A percentile compares a stretch with the other conserved stretches of the same genome.
These are phyloP conservation scores for Solea solea DNA, from an alignment of 2,113 vertebrate species.

Conservation along the genomic window DNA sequence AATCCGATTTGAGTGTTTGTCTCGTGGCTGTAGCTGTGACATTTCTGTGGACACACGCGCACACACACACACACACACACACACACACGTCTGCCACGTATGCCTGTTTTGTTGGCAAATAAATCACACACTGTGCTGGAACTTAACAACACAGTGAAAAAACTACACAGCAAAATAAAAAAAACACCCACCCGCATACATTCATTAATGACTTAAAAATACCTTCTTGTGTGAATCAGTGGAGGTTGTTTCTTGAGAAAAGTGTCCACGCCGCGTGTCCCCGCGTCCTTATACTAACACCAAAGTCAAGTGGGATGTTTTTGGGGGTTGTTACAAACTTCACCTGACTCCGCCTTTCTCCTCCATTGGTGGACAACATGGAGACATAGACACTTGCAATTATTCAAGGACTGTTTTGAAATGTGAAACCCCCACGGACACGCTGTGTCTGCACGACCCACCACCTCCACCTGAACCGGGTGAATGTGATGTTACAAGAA, in stretches of 20 bases:
- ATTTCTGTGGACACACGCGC: not conserved
- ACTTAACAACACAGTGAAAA: too few species aligned
- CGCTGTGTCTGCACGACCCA: too few species aligned
- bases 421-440: constrained; percentile 20
- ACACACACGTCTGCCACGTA: constrained; percentile 65
- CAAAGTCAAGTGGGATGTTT: constrained; percentile 27
- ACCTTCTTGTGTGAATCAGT: constrained; percentile 40
- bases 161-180: too few species aligned
- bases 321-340: not conserved
- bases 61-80: not conserved
- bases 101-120: constrained; percentile 26
- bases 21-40: not conserved
- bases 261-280: not conserved
- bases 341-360: constrained; percentile 52
- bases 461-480: not conserved
- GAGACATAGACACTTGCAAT: constrained; percentile 5
- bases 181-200: not conserved
- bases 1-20: not conserved
- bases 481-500: too few species aligned
- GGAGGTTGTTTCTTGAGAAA: constrained; percentile 3
- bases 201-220: constrained; percentile 17
- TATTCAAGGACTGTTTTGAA: constrained; percentile 39
- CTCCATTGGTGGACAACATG: constrained; percentile 34
- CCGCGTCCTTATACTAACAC: constrained; percentile 9
- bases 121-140: not conserved